A percentile compares a stretch with the other conserved stretches of the same genome.
Conservation (phyloP, 1,140 invertebrate genomes). For the Tetranychus urticae region DNA sequence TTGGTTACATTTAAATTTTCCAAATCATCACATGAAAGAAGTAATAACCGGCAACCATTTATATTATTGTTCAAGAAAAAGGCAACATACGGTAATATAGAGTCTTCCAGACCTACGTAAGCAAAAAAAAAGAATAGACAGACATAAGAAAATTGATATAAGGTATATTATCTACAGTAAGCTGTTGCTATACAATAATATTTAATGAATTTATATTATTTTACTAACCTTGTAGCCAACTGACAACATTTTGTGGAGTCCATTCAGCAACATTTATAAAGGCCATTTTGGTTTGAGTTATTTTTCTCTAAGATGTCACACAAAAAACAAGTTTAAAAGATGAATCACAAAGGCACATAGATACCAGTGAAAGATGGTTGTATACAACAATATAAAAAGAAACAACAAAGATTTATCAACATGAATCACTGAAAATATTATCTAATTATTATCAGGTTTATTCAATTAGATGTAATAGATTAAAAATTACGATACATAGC, state of each 20-base stretch:
- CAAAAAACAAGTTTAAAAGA: too few relatives aligned
- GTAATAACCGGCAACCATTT: slow-evolving; percentile 53
- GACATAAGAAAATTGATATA: background rate
- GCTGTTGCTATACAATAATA: too few relatives aligned
- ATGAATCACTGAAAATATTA: too few relatives aligned
- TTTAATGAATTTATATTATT: too few relatives aligned
- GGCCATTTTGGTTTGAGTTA: slow-evolving; percentile 10
- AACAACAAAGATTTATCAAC: too few relatives aligned
- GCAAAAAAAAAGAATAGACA: background rate
- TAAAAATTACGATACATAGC: too few relatives aligned
- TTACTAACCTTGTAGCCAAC: slow-evolving; percentile 63
- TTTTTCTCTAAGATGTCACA: too few relatives aligned
- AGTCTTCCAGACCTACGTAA: slow-evolving; percentile 45
- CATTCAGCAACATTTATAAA: slow-evolving; percentile 64
- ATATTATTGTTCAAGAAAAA: slow-evolving; percentile 53
- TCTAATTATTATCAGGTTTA: too few relatives aligned
- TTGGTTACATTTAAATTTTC: slow-evolving; percentile 55
- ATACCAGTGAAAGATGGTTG: too few relatives aligned
- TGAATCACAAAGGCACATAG: too few relatives aligned
- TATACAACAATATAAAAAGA: too few relatives aligned
- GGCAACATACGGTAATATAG: slow-evolving; percentile 50
- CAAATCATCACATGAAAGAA: slow-evolving; percentile 56
- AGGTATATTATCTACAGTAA: background rate
- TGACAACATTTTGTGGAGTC: slow-evolving; percentile 72
- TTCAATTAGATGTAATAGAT: too few relatives aligned